Evolutionary conservation across 2,113 vertebrate species (phyloP).

Genomic region (Merops nubicus): DNA sequence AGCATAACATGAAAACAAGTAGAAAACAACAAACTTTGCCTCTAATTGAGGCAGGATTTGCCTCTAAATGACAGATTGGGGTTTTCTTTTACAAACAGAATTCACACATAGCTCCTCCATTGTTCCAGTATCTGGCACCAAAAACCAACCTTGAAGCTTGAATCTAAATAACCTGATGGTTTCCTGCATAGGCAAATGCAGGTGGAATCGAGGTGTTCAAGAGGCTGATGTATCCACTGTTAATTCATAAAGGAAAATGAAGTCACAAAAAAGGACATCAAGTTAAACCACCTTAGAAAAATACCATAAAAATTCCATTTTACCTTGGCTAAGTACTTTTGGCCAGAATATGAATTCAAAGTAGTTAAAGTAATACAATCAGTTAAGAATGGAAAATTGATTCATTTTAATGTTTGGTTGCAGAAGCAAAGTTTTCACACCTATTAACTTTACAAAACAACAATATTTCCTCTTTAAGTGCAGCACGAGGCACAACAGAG

Average conservation of each 20-base stretch:
- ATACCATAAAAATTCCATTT: not conserved
- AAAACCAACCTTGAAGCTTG: not conserved
- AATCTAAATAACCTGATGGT: not conserved
- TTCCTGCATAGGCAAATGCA: not conserved
- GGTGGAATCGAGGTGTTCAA: not conserved
- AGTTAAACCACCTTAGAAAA: not conserved
- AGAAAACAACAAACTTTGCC: not conserved
- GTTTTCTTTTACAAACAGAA: not conserved
- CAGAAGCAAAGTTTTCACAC: not conserved
- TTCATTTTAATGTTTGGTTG: not conserved
- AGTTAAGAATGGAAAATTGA: not conserved
- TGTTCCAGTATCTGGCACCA: not conserved
- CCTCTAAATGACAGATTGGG: not conserved
- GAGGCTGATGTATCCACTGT: not conserved
- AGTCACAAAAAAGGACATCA: not conserved
- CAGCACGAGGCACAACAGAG: not conserved
- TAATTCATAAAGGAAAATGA: not conserved
- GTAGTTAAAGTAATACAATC: not conserved
- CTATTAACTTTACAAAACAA: not conserved
- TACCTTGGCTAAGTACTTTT: not conserved
- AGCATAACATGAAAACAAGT: not conserved
- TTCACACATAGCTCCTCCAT: not conserved
- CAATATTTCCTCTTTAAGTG: not conserved
- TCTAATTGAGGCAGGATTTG: not conserved
- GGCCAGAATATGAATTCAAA: not conserved